Conservation (phyloP, 2,888 invertebrate genomes). For the Clusia tigrina region DNA sequence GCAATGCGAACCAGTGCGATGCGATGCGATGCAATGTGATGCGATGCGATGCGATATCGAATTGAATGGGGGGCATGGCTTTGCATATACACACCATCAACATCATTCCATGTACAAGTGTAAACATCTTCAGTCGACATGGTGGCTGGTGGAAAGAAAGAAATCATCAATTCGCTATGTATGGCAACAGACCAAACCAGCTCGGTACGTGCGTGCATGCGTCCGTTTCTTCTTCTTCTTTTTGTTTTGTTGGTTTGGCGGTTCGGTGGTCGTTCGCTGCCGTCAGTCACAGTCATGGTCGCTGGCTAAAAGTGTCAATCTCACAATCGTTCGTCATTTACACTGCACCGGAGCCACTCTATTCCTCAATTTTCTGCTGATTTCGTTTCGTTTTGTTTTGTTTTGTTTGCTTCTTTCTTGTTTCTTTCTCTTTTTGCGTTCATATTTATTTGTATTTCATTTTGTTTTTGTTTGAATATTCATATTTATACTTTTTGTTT, state of each 20-base stretch:
- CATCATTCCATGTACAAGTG: too few species aligned
- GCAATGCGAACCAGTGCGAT: too few species aligned
- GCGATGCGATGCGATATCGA: too few species aligned
- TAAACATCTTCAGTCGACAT: too few species aligned
- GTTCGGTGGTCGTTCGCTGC: too few species aligned
- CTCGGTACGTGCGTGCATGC: not conserved
- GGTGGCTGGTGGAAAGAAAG: not conserved
- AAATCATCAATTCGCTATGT: not conserved
- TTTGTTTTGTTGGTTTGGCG: not conserved
- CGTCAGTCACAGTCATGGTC: slow-evolving; percentile 57
- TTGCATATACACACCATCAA: too few species aligned
- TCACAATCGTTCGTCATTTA: slow-evolving; percentile 22
- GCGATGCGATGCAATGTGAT: too few species aligned
- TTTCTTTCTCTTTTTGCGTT: not conserved
- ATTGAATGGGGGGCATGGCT: too few species aligned
- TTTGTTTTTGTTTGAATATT: too few species aligned
- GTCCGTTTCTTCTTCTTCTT: not conserved
- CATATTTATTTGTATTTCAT: too few species aligned
- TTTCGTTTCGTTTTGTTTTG: not conserved
- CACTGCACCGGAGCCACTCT: not conserved
- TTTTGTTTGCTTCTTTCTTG: not conserved
- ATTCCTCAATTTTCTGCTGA: not conserved
- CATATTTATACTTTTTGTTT: too few species aligned
- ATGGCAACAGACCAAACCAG: not conserved
- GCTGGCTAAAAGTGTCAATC: slow-evolving; percentile 58